A percentile compares a stretch with the other conserved stretches of the same genome.
Conservation (phyloP, 1,140 invertebrate species). For the Diuraphis noxia region DNA sequence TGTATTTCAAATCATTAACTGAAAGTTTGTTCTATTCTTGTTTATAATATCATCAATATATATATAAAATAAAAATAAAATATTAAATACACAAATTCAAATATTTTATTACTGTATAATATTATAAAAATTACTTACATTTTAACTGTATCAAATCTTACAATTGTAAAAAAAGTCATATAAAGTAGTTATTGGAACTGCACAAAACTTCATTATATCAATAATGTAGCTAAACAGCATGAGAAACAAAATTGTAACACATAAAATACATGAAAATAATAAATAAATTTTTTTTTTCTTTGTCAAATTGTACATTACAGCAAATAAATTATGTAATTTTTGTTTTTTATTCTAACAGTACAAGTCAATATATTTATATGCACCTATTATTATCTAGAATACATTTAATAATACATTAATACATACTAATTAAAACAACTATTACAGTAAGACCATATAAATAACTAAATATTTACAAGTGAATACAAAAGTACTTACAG, state of each 20-base stretch:
- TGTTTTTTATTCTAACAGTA: background rate
- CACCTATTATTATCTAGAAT: conserved; percentile 1
- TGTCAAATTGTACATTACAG: background rate
- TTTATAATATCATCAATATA: background rate
- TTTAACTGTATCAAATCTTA: background rate
- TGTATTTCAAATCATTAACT: background rate
- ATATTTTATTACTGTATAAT: background rate
- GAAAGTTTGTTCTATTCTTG: background rate
- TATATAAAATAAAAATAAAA: background rate
- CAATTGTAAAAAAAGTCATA: background rate
- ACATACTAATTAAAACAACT: background rate
- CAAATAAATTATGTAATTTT: background rate
- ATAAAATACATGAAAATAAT: conserved; percentile 17
- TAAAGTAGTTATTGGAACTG: background rate
- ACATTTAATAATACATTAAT: conserved; percentile 13
- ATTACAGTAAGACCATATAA: conserved; percentile 1
- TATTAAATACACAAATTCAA: background rate
- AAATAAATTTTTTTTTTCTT: background rate
- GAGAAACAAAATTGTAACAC: background rate
- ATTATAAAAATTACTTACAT: conserved; percentile 18
- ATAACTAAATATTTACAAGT: conserved; percentile 28
- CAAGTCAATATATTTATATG: background rate
- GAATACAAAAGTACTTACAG: conserved; percentile 21
- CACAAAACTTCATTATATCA: background rate
- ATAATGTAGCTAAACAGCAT: background rate